Base-by-base conservation (phyloP, 2,888 invertebrate species). In the Nomada hirtipes region DNA sequence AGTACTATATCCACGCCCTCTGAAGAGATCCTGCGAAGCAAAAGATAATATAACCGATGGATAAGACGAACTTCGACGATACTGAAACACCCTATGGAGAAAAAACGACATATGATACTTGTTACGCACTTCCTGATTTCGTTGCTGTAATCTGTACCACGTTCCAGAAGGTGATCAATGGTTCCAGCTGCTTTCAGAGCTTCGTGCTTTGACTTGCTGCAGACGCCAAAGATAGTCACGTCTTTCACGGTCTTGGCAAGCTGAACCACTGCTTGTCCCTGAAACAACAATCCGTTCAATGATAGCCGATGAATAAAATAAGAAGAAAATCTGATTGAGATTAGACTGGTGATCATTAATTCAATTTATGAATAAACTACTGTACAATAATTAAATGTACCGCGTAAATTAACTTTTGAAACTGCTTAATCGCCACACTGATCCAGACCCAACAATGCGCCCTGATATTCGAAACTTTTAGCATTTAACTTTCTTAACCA, bases 191-290 rank as follows among this genome's bases (percentile, higher is more conserved):
- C 95, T 93, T 97, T 97, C 85, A 98, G 95, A n/a, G 96, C 95
- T 91, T 98, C 98, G 92, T 98, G 97, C 94, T 98, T 98, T 92
- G 95, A 95, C 94, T 97, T 96, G 69, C 98, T 97, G 92, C 98
- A 97, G 2, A 98, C 97, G 44, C 98, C 98, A 93, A 97, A 97
- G 71, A 98, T 95, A 15, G 96, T 97, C 63, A 98, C 97, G 90
- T 97, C 96, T 42, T 96, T 96, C 68, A 98, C 96, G 0, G 97
- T 97, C 94, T 96, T 96, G 79, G 97, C 96, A 85, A 98, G 94
- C 94, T 98, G 98, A 50, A 96, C 96, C 42, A 98, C 96, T 1
- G 98, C 98, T 95, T 97, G 97, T 64, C 98, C 98, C 98, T 98
- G 93, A 47, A 94, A 94, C 59, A 71, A 15, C 3, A 42, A 44